Evolutionary conservation across 2,113 vertebrate species (phyloP).

Genomic region (Paramormyrops kingsleyae): DNA sequence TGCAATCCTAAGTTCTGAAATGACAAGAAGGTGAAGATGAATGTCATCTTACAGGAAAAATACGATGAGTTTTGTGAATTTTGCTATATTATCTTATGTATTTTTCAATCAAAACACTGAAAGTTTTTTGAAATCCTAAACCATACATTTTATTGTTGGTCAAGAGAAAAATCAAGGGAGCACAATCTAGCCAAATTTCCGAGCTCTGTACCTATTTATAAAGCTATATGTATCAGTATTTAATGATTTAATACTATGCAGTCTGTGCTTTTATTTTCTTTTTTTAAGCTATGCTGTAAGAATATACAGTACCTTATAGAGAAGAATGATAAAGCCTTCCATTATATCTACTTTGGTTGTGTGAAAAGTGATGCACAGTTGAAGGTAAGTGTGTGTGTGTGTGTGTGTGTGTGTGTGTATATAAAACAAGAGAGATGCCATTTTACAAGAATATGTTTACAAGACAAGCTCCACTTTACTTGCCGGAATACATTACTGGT

Average conservation of each 20-base stretch:
- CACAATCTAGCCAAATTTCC: background rate
- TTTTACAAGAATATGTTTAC: slow-evolving; percentile 5
- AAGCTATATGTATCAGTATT: background rate
- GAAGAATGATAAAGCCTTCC: background rate
- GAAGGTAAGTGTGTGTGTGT: background rate
- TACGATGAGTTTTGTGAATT: background rate
- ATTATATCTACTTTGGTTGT: background rate
- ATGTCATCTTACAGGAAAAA: background rate
- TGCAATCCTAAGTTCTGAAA: background rate
- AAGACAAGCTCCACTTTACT: slow-evolving; percentile 11
- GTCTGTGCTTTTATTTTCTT: background rate
- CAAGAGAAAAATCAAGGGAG: background rate
- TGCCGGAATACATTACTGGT: slow-evolving; percentile 25
- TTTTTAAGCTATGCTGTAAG: background rate
- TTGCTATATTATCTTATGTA: background rate
- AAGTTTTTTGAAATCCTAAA: background rate
- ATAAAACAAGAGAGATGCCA: background rate
- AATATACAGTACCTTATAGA: background rate
- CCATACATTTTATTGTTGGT: background rate
- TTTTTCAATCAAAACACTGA: background rate
- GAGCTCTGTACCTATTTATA: background rate
- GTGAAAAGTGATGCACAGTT: background rate
- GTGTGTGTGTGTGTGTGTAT: background rate
- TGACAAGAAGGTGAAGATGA: background rate
- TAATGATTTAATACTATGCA: background rate